These are phyloP conservation scores for Falcaria lacertinaria DNA, from an alignment of 2,888 invertebrate species.

Conservation along the genomic window DNA sequence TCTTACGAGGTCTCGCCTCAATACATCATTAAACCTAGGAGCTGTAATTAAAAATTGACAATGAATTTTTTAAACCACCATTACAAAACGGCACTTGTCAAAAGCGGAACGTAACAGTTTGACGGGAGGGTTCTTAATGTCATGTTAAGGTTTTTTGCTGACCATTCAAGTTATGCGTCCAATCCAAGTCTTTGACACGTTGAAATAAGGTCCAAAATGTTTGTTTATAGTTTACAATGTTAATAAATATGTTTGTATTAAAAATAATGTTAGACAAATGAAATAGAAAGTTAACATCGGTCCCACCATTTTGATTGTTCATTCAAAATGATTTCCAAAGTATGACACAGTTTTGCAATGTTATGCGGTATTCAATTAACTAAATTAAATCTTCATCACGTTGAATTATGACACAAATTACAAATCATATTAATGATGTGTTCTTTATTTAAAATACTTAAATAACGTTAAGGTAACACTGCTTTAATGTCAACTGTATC, in stretches of 20 bases:
- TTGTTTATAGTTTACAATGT: neutral
- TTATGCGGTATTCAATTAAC: neutral
- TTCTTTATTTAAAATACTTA: no score
- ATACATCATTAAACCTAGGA: neutral
- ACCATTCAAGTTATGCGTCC: constrained; percentile 1
- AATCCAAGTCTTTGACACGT: constrained; percentile 18
- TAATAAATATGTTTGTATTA: constrained; percentile 17
- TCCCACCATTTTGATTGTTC: constrained; percentile 36
- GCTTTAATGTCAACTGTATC: constrained; percentile 20
- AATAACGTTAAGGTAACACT: no score
- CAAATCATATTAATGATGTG: neutral
- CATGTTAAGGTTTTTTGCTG: constrained; percentile 31
- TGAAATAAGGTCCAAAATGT: constrained; percentile 10
- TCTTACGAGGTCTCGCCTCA: neutral
- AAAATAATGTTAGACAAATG: constrained; percentile 40
- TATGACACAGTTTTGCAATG: constrained; percentile 12
- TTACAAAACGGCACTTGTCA: constrained; percentile 40
- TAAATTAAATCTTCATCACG: neutral
- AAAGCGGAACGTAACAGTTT: constrained; percentile 37
- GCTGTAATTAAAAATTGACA: constrained; percentile 4
- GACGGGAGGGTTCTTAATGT: constrained; percentile 48
- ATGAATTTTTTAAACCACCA: constrained; percentile 36
- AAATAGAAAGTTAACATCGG: constrained; percentile 51
- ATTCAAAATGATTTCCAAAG: constrained; percentile 30
- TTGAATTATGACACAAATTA: neutral